Percentiles rank a stretch among this genome's conserved stretches.
These are phyloP conservation scores for Pelvicachromis taeniatus DNA, from an alignment of 2,113 vertebrate genomes.

Conservation along the genomic window DNA sequence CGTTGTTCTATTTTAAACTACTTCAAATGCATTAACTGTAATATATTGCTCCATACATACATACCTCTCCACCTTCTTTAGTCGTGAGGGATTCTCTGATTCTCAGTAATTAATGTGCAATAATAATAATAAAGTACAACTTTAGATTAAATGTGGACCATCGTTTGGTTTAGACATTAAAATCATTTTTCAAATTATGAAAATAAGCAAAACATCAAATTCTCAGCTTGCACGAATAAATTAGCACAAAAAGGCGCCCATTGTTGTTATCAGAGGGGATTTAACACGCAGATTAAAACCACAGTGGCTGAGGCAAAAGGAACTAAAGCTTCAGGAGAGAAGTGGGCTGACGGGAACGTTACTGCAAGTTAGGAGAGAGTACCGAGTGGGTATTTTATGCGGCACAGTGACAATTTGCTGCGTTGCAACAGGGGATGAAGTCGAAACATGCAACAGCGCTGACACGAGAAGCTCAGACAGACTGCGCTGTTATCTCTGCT, in stretches of 20 bases:
- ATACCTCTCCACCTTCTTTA: background rate
- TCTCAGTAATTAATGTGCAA: background rate
- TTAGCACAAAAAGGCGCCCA: background rate
- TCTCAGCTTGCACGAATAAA: background rate
- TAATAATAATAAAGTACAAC: background rate
- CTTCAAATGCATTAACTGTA: background rate
- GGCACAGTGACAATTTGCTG: background rate
- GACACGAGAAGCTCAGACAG: background rate
- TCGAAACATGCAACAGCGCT: background rate
- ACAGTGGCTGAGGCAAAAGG: background rate
- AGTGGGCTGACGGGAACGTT: background rate
- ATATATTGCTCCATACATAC: background rate
- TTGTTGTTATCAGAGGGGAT: conserved; percentile 5
- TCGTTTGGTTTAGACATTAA: background rate
- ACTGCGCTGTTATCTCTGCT: background rate
- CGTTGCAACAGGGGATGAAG: background rate
- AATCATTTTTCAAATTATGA: background rate
- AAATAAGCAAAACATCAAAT: background rate
- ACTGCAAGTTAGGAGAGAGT: background rate
- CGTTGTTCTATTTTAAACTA: background rate
- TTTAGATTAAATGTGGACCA: background rate
- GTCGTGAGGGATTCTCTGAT: background rate
- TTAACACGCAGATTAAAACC: conserved; percentile 13
- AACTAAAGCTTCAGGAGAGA: background rate
- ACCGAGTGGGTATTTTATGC: background rate